Base-by-base conservation (phyloP, 2,888 invertebrate genomes). In the Cyclophora punctaria region DNA sequence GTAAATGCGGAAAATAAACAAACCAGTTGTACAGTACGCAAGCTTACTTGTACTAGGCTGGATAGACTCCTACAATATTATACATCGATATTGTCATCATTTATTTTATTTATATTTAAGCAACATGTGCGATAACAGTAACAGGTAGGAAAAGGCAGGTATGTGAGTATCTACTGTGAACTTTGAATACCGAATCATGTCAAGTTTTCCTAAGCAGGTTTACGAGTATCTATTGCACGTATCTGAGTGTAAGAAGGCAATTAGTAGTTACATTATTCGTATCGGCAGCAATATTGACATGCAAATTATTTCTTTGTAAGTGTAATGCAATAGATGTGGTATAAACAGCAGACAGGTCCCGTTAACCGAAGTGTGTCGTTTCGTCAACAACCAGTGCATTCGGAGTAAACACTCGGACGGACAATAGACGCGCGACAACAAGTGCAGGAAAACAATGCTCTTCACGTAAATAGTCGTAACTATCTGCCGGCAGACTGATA, bases 281-380 rank as follows among this genome's bases (percentile, higher is more conserved):
- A 70, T 64, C 60, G 61, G 58, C 60, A 62, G 58, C 60, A 67
- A 67, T 71, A 68, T 69, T 71, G 67, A 71, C 69, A 75, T 74
- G 73, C 71, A 72, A 73, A 74, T 75, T 58, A 66, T 67, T 67
- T 71, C 73, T 71, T 71, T 70, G 70, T 70, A 64, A 63, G 59
- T 57, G 60, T 65, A 67, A 68, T 64, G 68, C 64, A 69, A 66
- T 69, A 69, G 66, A 70, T 65, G 64, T 64, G 61, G 67, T 64
- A 65, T 66, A 63, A 67, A 69, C 69, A 72, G 67, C 60, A 63
- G 56, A 62, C 60, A 57, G 47, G 67, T 69, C 64, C 75, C 74
- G 76, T 74, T 74, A 71, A 57, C 59, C 57, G 62, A 64, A 71
- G 69, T 73, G 69, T 69, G 69, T 69, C 67, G 68, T 66, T 67